A percentile compares a stretch with the other conserved stretches of the same genome.
Conservation (phyloP, 2,113 vertebrate species). For the Tichodroma muraria region DNA sequence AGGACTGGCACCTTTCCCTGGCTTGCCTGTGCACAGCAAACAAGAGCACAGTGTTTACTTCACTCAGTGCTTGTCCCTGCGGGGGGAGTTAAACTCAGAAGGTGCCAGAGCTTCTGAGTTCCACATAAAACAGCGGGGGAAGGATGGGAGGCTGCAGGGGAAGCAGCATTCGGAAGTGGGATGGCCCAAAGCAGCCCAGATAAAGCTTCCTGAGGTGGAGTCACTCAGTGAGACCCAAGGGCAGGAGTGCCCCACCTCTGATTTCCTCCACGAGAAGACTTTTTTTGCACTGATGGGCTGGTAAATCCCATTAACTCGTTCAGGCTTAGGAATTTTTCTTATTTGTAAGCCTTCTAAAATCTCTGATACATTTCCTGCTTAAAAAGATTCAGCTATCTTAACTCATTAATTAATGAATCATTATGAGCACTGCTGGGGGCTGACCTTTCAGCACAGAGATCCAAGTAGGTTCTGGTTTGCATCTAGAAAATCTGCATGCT, state of each 20-base stretch:
- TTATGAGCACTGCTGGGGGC: not conserved
- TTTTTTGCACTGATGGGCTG: not conserved
- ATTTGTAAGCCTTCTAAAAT: not conserved
- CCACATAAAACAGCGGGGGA: slow-evolving; percentile 45
- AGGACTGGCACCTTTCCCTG: not conserved
- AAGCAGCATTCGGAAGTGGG: not conserved
- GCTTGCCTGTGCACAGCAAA: not conserved
- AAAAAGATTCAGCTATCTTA: not conserved
- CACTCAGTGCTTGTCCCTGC: not conserved
- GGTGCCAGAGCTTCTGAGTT: not conserved
- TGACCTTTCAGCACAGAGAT: not conserved
- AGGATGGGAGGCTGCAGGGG: slow-evolving; percentile 52
- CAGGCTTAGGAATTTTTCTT: not conserved
- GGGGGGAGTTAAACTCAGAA: not conserved
- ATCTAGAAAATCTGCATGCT: not conserved
- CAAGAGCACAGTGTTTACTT: not conserved
- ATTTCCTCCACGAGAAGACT: not conserved
- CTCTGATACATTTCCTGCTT: not conserved
- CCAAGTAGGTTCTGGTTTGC: not conserved
- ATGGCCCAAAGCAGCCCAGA: not conserved
- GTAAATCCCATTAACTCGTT: not conserved
- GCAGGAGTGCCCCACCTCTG: not conserved
- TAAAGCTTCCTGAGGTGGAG: slow-evolving; percentile 45
- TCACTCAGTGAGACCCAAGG: not conserved
- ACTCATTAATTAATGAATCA: not conserved